Conservation (phyloP, 2,888 invertebrate genomes). For the Zele albiditarsus region DNA sequence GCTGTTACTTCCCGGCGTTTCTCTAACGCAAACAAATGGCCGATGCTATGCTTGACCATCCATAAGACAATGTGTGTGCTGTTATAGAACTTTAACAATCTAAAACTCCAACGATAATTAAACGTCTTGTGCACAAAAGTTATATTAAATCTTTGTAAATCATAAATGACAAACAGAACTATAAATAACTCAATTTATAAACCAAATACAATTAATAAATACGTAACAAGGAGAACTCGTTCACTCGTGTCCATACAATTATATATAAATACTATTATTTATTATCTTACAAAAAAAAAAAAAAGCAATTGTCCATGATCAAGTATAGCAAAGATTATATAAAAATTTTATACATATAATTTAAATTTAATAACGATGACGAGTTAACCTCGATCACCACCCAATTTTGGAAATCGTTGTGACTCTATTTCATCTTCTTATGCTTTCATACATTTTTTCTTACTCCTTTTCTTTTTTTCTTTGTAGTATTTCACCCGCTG, state of each 20-base stretch:
- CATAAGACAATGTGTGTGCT: conserved; percentile 30
- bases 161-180: not conserved
- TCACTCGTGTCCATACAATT: too few species aligned
- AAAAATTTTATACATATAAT: conserved; percentile 4
- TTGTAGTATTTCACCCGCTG: conserved; percentile 57
- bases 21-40: conserved; percentile 39
- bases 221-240: too few species aligned
- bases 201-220: too few species aligned
- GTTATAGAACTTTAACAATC: conserved; percentile 14
- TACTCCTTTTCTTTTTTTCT: conserved; percentile 41
- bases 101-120: conserved; percentile 33
- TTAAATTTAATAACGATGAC: not conserved
- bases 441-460: conserved; percentile 40
- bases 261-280: too few species aligned
- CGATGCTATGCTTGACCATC: conserved; percentile 24
- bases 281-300: too few species aligned
- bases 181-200: not conserved
- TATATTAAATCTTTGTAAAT: not conserved
- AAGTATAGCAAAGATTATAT: not conserved
- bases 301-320: not conserved
- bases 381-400: not conserved
- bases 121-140: conserved; percentile 21
- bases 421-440: conserved; percentile 12
- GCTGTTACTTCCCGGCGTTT: conserved; percentile 18
- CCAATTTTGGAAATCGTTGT: not conserved